phyloP scores from a whole-genome alignment of 2,797 vertebrate genomes.

The Bucorvus abyssinicus region DNA sequence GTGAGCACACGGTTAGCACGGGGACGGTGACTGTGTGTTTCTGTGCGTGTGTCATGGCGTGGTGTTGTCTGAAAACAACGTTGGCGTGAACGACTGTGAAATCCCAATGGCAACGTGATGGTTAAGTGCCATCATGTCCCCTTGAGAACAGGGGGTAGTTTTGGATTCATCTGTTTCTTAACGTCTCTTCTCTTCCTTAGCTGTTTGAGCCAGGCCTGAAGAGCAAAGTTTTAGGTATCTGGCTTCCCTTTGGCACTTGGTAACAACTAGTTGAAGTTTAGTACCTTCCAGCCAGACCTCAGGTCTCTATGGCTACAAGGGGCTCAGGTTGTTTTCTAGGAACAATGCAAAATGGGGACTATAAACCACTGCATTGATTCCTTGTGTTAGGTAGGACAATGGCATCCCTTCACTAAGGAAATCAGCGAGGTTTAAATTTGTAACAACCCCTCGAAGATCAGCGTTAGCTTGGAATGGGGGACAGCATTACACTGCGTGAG shows the following conservation, averaged over 20 bases:
- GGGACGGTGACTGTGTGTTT: fast-evolving
- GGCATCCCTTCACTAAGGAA: neutral
- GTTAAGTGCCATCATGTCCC: neutral
- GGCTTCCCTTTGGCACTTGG: neutral
- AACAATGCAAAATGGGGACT: neutral
- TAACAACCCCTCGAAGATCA: fast-evolving
- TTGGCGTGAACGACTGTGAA: neutral
- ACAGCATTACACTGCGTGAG: too few species aligned
- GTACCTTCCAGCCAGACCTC: neutral
- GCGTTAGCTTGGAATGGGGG: neutral
- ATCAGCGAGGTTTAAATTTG: neutral
- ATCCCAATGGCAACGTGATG: neutral
- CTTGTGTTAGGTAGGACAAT: fast-evolving
- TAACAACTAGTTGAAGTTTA: neutral
- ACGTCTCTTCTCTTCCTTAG: neutral
- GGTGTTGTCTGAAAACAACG: neutral
- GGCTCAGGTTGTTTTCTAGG: neutral
- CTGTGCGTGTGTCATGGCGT: fast-evolving
- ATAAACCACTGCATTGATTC: neutral
- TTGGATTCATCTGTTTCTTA: neutral
- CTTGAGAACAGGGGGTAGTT: neutral
- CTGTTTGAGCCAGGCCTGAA: neutral
- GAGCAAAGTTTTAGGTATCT: neutral
- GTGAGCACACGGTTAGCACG: fast-evolving
- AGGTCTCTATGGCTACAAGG: neutral